Percentiles rank a stretch among this genome's conserved stretches.
These are phyloP conservation scores for Lasioglossum baleicum DNA, from an alignment of 1,140 invertebrate genomes.

Conservation along the genomic window DNA sequence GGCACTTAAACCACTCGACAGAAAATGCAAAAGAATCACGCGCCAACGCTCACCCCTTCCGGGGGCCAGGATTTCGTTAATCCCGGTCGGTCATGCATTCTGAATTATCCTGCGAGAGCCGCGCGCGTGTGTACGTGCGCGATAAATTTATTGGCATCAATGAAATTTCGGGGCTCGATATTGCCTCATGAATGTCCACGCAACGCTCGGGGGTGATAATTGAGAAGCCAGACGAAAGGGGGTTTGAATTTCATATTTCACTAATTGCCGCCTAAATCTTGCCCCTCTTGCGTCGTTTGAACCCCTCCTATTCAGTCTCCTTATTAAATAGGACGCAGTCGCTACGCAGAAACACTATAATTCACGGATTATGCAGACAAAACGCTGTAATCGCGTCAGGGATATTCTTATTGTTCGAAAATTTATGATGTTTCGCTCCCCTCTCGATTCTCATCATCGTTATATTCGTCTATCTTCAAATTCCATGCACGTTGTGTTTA, in stretches of 20 bases:
- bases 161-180: constrained; percentile 46
- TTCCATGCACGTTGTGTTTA: too few species aligned
- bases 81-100: constrained; percentile 49
- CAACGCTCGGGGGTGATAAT: neutral
- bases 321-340: neutral
- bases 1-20: constrained; percentile 55
- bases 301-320: neutral
- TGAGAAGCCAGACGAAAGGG: neutral
- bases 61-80: constrained; percentile 44
- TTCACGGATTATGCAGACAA: too few species aligned
- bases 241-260: neutral
- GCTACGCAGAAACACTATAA: too few species aligned
- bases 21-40: constrained; percentile 63
- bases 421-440: too few species aligned
- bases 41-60: constrained; percentile 59
- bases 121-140: constrained; percentile 41
- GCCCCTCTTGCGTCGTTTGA: neutral
- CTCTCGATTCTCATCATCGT: too few species aligned
- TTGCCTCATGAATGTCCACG: constrained; percentile 19
- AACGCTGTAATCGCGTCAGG: too few species aligned
- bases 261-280: neutral
- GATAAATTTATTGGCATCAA: constrained; percentile 58
- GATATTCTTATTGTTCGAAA: too few species aligned
- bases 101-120: constrained; percentile 39
- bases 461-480: too few species aligned